Conservation (phyloP, 2,113 vertebrate species). For the Platanista minor region DNA sequence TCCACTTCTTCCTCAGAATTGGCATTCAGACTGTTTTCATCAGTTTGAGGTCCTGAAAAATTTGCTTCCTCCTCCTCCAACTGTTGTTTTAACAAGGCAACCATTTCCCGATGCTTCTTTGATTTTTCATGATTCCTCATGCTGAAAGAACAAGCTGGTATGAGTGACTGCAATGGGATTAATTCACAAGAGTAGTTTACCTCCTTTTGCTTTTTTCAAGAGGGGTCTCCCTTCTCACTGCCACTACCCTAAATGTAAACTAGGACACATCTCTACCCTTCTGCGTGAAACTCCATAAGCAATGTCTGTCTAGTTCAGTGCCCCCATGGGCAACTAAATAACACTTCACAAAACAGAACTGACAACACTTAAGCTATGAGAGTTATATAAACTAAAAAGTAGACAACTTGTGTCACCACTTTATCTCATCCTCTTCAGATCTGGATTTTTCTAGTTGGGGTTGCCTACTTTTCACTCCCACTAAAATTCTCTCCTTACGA, state of each 20-base stretch:
- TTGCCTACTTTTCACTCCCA: neutral
- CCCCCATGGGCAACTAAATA: neutral
- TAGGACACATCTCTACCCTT: neutral
- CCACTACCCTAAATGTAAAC: neutral
- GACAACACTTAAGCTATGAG: neutral
- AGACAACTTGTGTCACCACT: neutral
- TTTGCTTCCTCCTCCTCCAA: conserved; percentile 89
- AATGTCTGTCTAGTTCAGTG: neutral
- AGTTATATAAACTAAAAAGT: neutral
- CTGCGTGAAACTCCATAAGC: neutral
- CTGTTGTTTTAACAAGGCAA: conserved; percentile 90
- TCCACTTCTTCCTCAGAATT: conserved; percentile 79
- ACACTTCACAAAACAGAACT: neutral
- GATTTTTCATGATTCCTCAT: conserved; percentile 96
- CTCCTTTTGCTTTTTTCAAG: neutral
- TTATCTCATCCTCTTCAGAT: neutral
- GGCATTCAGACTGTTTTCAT: conserved; percentile 67
- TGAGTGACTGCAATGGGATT: neutral
- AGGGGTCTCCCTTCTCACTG: neutral
- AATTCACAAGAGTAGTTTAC: neutral
- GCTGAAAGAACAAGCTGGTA: conserved; percentile 75
- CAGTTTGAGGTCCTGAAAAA: conserved; percentile 68
- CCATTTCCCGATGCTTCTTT: conserved; percentile 96
- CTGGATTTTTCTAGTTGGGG: neutral
- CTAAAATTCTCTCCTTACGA: neutral